Conservation (phyloP, 37 sponge, comb jelly and placozoan genomes). For the Lycopodina hypogea region DNA sequence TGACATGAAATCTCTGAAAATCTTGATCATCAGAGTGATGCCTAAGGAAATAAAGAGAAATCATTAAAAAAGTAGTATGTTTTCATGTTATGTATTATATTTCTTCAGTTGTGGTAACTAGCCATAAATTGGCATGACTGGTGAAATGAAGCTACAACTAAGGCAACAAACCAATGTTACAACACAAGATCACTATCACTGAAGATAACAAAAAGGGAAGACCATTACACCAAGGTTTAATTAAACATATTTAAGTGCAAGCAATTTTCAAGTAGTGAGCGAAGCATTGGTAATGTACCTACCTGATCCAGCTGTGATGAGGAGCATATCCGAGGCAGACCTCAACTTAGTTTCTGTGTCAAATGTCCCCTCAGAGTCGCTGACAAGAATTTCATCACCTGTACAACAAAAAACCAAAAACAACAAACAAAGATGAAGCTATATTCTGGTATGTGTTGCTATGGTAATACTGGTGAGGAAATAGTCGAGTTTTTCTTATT, state of each 20-base stretch:
- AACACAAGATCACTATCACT: no score
- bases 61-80: neutral
- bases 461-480: neutral
- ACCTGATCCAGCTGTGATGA: slow-evolving; percentile 87
- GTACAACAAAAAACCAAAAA: neutral
- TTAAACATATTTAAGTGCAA: no score
- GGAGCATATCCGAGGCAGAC: slow-evolving; percentile 12
- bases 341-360: slow-evolving; percentile 18
- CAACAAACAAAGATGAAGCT: neutral
- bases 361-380: slow-evolving; percentile 78
- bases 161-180: no score
- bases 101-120: no score
- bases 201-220: no score
- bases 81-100: no score
- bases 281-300: no score
- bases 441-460: neutral
- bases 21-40: slow-evolving; percentile 74
- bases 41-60: slow-evolving; percentile 33
- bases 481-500: neutral
- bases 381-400: slow-evolving; percentile 57
- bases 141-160: no score
- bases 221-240: no score
- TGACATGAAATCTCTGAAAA: slow-evolving; percentile 26
- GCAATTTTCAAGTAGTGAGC: no score
- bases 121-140: no score